Evolutionary conservation across 2,888 invertebrate genomes (phyloP).

Genomic region (Tinea pellionella): DNA sequence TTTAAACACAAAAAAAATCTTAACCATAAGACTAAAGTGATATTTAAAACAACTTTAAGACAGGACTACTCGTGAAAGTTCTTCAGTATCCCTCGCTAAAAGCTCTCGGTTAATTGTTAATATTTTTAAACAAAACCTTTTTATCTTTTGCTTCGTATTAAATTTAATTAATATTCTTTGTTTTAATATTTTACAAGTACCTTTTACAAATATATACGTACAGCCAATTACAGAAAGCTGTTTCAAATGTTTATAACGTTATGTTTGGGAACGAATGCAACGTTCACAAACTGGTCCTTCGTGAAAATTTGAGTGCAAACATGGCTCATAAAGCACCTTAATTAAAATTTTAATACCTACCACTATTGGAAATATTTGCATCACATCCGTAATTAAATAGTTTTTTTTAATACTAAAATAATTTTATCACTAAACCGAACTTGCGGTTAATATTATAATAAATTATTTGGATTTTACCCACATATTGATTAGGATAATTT

Average conservation of each 20-base stretch:
- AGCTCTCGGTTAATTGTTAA: not conserved
- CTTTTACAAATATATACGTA: not conserved
- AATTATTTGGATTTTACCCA: too few species aligned
- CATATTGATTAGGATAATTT: too few species aligned
- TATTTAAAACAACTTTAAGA: not conserved
- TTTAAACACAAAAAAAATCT: not conserved
- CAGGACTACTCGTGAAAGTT: not conserved
- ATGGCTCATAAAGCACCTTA: not conserved
- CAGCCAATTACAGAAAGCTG: not conserved
- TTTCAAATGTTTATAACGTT: not conserved
- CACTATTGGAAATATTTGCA: not conserved
- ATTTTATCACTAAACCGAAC: too few species aligned
- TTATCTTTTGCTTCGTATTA: not conserved
- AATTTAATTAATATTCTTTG: not conserved
- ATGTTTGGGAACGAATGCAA: not conserved
- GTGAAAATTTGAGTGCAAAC: not conserved
- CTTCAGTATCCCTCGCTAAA: not conserved
- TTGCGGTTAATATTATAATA: too few species aligned
- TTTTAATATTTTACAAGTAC: not conserved
- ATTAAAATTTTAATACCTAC: not conserved
- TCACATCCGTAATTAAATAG: not conserved
- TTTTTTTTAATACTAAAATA: not conserved
- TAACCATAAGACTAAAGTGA: not conserved
- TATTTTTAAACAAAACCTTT: not conserved
- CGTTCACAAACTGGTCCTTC: not conserved